A percentile compares a stretch with the other conserved stretches of the same genome.
phyloP scores from a whole-genome alignment of 2,113 vertebrate species.

The Ctenodactylus gundi region DNA sequence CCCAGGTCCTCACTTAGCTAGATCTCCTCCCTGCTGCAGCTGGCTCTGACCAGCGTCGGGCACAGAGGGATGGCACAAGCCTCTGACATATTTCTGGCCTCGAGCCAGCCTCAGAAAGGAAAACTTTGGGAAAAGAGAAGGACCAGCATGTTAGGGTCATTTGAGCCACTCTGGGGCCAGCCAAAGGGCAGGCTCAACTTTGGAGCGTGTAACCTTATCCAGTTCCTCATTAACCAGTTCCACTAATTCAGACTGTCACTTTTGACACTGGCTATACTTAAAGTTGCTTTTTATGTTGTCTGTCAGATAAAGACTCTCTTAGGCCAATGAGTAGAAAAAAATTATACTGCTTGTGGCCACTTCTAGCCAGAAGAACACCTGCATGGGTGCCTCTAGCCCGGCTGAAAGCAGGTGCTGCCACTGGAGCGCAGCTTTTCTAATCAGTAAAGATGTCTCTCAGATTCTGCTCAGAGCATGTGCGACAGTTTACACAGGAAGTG shows the following conservation, averaged over 20 bases:
- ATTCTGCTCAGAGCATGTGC: not conserved
- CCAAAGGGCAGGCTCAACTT: not conserved
- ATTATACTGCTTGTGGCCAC: not conserved
- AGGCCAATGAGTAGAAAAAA: not conserved
- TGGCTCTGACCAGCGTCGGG: not conserved
- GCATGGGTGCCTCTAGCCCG: not conserved
- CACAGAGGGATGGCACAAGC: not conserved
- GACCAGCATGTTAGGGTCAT: not conserved
- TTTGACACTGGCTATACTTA: not conserved
- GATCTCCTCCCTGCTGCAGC: not conserved
- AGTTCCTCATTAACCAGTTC: not conserved
- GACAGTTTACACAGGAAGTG: not conserved
- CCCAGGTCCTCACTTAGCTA: not conserved
- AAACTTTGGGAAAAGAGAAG: constrained; percentile 5
- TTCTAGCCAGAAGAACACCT: not conserved
- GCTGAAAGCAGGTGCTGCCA: not conserved
- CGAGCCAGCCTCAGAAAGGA: not conserved
- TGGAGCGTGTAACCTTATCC: not conserved
- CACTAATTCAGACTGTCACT: not conserved
- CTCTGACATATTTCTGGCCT: constrained; percentile 13
- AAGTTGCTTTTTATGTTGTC: not conserved
- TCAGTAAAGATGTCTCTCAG: not conserved
- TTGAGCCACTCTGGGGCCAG: not conserved
- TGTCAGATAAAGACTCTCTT: not conserved
- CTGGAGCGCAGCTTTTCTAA: not conserved